Base-by-base conservation (phyloP, 2,797 vertebrate species). In the Anolis apletophallus region DNA sequence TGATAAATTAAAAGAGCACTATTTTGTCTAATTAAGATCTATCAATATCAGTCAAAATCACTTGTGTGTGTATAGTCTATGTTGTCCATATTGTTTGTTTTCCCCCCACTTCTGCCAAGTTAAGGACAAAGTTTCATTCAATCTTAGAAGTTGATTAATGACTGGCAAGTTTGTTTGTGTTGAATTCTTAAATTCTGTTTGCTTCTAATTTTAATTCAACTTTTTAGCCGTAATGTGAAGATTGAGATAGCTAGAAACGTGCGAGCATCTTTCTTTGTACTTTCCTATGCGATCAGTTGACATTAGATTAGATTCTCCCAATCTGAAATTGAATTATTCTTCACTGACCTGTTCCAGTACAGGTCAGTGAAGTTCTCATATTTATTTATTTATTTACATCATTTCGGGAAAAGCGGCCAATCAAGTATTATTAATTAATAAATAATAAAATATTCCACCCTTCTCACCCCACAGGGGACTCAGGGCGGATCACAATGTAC, bases 91-190 rank as follows among this genome's bases (percentile, higher is more conserved):
- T 54, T 34, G 29, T 90, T 88, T 81, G 0, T 16, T 12, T 86
- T 79, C 59, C 14, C 3, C 17, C 7, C n/a, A 50, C 17, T 64
- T 83, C 72, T 79, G 86, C 81, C 74, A 83, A 72, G 23, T 79
- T 77, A 64, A 17, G 55, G 64, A 78, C 64, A 79, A 83, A n/a
- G 64, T 40, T 87, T 72, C 78, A 77, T 87, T 82, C 69, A 69
- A 36, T 61, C 40, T 23, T 59, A 72, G 81, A 72, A 83, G n/a
- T 46, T 83, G 74, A 64, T 83, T 40, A 82, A 79, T 83, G 68
- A 79, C 67, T 84, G 19, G 73, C 40, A 19, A 46, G 54, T 67
- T 11, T 54, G 34, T 36, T 13, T 85, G 36, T 21, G 13, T 50
- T 61, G 40, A 83, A 78, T 50, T 83, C 80, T 83, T 29, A 59